Percentiles rank a stretch among this genome's conserved stretches.
Conservation (phyloP, 2,888 invertebrate species). For the Caenorhabditis sinica region DNA sequence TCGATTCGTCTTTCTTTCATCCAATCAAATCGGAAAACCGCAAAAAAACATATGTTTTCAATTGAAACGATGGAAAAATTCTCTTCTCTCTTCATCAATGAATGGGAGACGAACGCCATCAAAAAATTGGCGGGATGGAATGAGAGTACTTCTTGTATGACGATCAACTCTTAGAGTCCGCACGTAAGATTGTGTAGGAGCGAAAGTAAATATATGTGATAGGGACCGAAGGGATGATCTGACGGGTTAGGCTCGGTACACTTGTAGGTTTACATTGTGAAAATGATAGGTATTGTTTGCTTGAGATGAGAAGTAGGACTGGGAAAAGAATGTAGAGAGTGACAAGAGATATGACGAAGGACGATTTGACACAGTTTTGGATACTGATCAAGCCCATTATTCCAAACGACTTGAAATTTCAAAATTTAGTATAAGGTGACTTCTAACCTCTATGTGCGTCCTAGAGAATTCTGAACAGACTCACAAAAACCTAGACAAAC, state of each 20-base stretch:
- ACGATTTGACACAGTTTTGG: conserved; percentile 16
- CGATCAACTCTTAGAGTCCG: conserved; percentile 27
- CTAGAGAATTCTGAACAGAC: too few relatives aligned
- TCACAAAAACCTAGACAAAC: too few relatives aligned
- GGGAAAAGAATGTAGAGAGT: conserved; percentile 34
- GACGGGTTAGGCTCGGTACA: conserved; percentile 37
- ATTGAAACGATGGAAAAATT: conserved; percentile 34
- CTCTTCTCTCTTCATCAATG: conserved; percentile 25
- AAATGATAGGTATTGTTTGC: conserved; percentile 62
- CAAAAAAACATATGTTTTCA: conserved; percentile 61
- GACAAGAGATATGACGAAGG: conserved; percentile 28
- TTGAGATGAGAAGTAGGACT: conserved; percentile 20
- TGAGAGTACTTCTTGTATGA: conserved; percentile 12
- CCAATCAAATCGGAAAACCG: conserved; percentile 33
- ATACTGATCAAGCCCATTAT: background rate
- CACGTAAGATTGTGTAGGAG: conserved; percentile 44
- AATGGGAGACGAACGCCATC: conserved; percentile 8
- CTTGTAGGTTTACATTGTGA: conserved; percentile 63
- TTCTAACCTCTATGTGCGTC: background rate
- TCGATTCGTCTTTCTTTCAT: conserved; percentile 11
- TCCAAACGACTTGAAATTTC: background rate
- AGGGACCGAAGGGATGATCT: conserved; percentile 52
- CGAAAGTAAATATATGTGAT: conserved; percentile 41
- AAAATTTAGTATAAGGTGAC: background rate
- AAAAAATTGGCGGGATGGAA: background rate